phyloP scores from a whole-genome alignment of 2,888 invertebrate species.

The Ryuthela nishihirai region DNA sequence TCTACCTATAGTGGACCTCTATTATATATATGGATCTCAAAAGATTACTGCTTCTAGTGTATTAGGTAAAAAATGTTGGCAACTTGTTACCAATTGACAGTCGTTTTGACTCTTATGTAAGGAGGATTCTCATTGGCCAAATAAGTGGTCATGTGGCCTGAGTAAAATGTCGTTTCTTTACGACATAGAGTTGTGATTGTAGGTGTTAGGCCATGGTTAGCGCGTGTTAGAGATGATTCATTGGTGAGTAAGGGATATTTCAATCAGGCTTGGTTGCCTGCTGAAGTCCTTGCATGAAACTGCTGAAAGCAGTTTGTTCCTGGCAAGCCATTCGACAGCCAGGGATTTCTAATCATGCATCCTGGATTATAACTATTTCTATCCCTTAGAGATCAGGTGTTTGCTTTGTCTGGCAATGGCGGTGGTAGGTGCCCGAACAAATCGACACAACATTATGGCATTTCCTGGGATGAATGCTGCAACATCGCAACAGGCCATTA shows the following conservation, averaged over 20 bases:
- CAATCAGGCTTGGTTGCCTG: constrained; percentile 17
- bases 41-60: too few relatives aligned
- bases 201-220: too few relatives aligned
- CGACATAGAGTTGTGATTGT: constrained; percentile 25
- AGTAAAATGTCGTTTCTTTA: constrained; percentile 32
- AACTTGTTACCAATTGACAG: too few relatives aligned
- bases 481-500: constrained; percentile 38
- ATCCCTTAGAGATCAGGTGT: constrained; percentile 16
- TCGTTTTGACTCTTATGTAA: too few relatives aligned
- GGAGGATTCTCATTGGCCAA: constrained; percentile 16
- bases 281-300: constrained; percentile 2
- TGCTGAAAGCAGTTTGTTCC: constrained; percentile 6
- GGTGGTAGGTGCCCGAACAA: constrained; percentile 37
- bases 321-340: constrained; percentile 24
- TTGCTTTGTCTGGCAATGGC: constrained; percentile 24
- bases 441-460: constrained; percentile 38
- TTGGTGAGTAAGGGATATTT: too few relatives aligned
- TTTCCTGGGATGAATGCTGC: constrained; percentile 36
- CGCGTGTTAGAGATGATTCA: too few relatives aligned
- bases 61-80: too few relatives aligned
- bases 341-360: constrained; percentile 25
- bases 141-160: constrained; percentile 32
- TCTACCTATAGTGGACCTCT: too few relatives aligned
- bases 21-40: too few relatives aligned
- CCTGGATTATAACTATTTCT: constrained; percentile 12